phyloP scores from a whole-genome alignment of 2,113 vertebrate genomes.

The Amphilophus citrinellus region DNA sequence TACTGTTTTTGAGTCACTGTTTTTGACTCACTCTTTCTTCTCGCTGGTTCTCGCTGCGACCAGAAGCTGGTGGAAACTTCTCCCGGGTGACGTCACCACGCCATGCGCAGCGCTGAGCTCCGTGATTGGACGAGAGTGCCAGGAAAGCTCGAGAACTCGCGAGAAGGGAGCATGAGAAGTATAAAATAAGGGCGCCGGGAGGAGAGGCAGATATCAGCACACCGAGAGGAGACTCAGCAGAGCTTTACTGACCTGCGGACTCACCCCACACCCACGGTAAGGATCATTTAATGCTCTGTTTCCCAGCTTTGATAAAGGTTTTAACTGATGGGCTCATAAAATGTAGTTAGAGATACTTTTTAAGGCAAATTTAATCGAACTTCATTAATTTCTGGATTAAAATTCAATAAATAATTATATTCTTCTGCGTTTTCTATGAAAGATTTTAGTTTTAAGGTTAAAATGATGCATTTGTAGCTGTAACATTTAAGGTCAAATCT shows the following conservation, averaged over 20 bases:
- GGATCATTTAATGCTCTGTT: no score
- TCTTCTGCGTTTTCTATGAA: background rate
- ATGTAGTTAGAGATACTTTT: background rate
- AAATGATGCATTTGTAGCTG: background rate
- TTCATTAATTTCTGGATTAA: background rate
- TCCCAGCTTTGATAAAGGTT: background rate
- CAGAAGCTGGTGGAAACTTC: constrained; percentile 9
- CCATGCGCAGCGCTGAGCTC: background rate
- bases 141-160: constrained; percentile 19
- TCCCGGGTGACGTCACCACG: constrained; percentile 8
- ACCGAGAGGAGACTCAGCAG: background rate
- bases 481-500: background rate
- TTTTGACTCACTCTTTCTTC: background rate
- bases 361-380: background rate
- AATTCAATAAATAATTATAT: background rate
- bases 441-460: background rate
- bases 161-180: background rate
- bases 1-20: background rate
- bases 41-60: background rate
- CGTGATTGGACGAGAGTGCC: constrained; percentile 1
- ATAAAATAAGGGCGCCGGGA: background rate
- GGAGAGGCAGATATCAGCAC: accelerated
- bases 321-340: background rate
- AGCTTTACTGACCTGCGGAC: no score
- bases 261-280: no score